These are phyloP conservation scores for Uromys caudimaculatus DNA, from an alignment of 2,797 vertebrate species.

Conservation along the genomic window DNA sequence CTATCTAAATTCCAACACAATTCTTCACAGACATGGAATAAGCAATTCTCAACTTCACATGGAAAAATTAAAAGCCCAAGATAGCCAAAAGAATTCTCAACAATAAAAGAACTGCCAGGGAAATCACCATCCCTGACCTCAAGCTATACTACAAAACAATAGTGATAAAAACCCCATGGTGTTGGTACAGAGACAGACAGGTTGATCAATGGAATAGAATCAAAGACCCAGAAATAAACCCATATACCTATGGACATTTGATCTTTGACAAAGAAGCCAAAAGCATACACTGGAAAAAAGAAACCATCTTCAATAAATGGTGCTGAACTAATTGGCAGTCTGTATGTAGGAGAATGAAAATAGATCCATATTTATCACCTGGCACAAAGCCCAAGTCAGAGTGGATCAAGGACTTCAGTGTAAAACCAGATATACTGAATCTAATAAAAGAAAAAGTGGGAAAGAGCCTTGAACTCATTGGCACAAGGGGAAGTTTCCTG, in stretches of 20 bases:
- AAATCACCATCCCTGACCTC: not conserved
- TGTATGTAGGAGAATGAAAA: too few relatives aligned
- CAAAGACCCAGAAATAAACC: too few relatives aligned
- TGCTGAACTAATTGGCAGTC: too few relatives aligned
- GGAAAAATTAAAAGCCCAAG: not conserved
- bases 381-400: not conserved
- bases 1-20: not conserved
- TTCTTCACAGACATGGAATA: not conserved
- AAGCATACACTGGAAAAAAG: too few relatives aligned
- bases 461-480: not conserved
- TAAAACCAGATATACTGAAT: not conserved
- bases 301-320: too few relatives aligned
- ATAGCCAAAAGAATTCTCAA: not conserved
- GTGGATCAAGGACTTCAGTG: not conserved
- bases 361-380: too few relatives aligned
- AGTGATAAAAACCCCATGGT: not conserved
- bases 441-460: not conserved
- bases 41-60: not conserved
- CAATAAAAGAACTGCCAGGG: not conserved
- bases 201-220: not conserved
- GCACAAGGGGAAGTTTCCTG: not conserved
- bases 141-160: not conserved
- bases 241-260: too few relatives aligned
- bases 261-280: too few relatives aligned
- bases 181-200: not conserved